These are phyloP conservation scores for Plectrocnemia conspersa DNA, from an alignment of 1,140 invertebrate species.

Conservation along the genomic window DNA sequence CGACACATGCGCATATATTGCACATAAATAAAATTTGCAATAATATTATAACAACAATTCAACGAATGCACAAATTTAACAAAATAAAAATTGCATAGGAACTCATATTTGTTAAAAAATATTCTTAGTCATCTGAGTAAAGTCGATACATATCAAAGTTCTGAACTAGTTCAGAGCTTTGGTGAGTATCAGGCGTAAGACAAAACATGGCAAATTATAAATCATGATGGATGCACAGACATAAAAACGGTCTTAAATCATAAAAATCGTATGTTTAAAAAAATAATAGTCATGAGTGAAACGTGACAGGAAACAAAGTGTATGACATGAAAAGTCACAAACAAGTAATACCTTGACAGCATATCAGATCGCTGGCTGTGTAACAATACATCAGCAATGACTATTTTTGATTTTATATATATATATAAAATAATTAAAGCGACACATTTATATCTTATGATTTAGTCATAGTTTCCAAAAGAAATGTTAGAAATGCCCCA, in stretches of 20 bases:
- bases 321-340: constrained; percentile 32
- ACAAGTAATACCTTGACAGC: constrained; percentile 51
- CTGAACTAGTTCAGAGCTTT: no score
- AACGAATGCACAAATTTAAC: no score
- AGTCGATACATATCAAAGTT: no score
- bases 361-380: constrained; percentile 51
- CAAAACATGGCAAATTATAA: not conserved
- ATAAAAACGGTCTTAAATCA: not conserved
- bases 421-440: constrained; percentile 13
- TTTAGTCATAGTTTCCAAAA: constrained; percentile 16
- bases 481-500: no score
- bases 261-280: not conserved
- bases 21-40: no score
- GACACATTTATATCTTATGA: not conserved
- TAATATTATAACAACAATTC: no score
- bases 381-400: constrained; percentile 39
- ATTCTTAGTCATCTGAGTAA: no score
- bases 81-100: no score
- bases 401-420: constrained; percentile 15
- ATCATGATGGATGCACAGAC: not conserved
- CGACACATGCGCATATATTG: no score
- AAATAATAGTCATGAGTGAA: no score
- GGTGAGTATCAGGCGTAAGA: not conserved
- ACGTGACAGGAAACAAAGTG: no score
- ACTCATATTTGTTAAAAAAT: no score